Base-by-base conservation (phyloP, 2,797 vertebrate species). In the Enteromius thamalakanensis region DNA sequence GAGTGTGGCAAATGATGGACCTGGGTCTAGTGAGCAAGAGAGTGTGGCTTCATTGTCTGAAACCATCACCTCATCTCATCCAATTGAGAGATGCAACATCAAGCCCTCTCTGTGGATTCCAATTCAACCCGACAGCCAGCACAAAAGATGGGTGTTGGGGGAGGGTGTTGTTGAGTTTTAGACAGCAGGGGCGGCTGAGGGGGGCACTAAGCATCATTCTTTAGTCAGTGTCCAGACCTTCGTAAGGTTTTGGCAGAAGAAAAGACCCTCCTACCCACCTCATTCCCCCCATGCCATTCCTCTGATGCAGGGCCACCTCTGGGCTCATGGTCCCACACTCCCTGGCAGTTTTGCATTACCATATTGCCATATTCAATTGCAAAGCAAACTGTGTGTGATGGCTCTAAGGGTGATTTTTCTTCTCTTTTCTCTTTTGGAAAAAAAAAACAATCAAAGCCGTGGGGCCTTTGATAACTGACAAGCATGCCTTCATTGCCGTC, bases 291-390 rank as follows among this genome's bases (percentile, higher is more conserved):
- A 89, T 87, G 88, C 90, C 87, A 91, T 92, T 91, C 87, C 91
- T 95, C 94, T 95, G 93, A 93, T 94, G 91, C 92, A 89, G 91
- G 95, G 95, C 95, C 96, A 96, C 96, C 95, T 95, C 94, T 94
- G 94, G 94, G 91, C 92, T 91, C 79, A 87, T 91, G 89, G 87
- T 94, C 93, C 49, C 71, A 82, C 91, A 92, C 92, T 94, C 92
- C 93, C 91, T 90, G 91, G 91, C 90, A 91, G 93, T 89, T 80
- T 81, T 87, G 86, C 91, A 96, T 96, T 95, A 95, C 93, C 95
- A 96, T 96, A 96, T 94, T 93, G 93, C 94, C 93, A 96, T 95
- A 95, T 95, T 97, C 94, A 95, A 92, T 93, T 92, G 92, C 91
- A 95, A 95, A 95, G 94, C 93, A 93, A 95, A 95, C 93, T 91